Evolutionary conservation across 2,888 invertebrate species (phyloP).

Genomic region (Atherix ibis): DNA sequence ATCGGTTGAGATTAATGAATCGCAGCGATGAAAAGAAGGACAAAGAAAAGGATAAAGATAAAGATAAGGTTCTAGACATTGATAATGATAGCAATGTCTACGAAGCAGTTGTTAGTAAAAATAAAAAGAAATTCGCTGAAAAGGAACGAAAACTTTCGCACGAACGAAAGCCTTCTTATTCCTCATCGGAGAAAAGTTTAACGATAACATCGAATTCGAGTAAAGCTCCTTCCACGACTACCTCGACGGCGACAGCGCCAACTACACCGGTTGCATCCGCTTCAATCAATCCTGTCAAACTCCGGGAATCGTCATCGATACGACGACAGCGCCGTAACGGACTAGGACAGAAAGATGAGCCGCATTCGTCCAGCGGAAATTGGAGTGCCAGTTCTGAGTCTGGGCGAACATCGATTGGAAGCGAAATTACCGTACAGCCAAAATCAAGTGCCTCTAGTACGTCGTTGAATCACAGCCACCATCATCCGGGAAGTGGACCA

Average conservation of each 20-base stretch:
- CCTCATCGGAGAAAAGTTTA: conserved; percentile 57
- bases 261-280: conserved; percentile 6
- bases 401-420: conserved; percentile 69
- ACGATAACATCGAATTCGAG: conserved; percentile 39
- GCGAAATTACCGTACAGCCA: conserved; percentile 57
- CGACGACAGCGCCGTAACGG: conserved; percentile 52
- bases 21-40: conserved; percentile 31
- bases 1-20: conserved; percentile 56
- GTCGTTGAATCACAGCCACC: conserved; percentile 41
- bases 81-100: conserved; percentile 45
- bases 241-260: conserved; percentile 19
- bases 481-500: conserved; percentile 38
- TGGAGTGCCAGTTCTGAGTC: conserved; percentile 91
- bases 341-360: conserved; percentile 52
- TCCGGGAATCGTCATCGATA: conserved; percentile 58
- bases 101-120: conserved; percentile 34
- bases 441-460: conserved; percentile 56
- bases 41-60: conserved; percentile 13
- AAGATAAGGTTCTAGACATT: conserved; percentile 33
- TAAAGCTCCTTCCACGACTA: conserved; percentile 22
- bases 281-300: conserved; percentile 42
- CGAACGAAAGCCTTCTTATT: conserved; percentile 64
- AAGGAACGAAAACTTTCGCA: conserved; percentile 50
- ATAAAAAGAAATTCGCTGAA: conserved; percentile 38
- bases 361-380: conserved; percentile 82